Evolutionary conservation across 1,140 invertebrate genomes (phyloP).

Genomic region (Tribolium castaneum): DNA sequence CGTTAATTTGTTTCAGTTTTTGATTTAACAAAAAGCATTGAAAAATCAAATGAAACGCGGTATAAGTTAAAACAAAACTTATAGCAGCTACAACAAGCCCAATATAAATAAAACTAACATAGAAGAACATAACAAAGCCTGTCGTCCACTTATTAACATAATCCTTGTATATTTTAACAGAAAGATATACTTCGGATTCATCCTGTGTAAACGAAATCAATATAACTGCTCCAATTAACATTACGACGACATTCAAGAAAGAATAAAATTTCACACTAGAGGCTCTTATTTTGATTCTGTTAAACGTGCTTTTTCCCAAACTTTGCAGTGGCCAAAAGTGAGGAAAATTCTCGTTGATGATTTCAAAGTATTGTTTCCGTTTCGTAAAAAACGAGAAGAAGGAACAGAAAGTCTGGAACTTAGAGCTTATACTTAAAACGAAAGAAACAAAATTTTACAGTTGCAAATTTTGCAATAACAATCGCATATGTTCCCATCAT

Average conservation of each 20-base stretch:
- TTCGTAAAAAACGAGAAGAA: background rate
- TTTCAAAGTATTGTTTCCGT: background rate
- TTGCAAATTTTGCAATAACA: background rate
- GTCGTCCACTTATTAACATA: background rate
- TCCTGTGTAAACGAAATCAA: background rate
- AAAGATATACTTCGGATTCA: background rate
- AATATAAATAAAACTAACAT: background rate
- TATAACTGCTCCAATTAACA: background rate
- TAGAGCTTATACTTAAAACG: background rate
- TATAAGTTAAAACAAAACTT: background rate
- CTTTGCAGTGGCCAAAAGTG: background rate
- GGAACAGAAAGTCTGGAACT: background rate
- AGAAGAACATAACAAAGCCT: background rate
- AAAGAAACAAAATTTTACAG: background rate
- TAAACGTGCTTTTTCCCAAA: background rate
- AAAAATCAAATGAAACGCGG: background rate
- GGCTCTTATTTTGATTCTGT: background rate
- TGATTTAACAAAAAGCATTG: background rate
- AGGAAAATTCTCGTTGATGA: background rate
- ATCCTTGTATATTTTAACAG: background rate
- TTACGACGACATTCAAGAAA: background rate
- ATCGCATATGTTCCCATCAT: background rate
- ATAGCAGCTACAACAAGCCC: background rate
- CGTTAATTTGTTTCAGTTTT: background rate
- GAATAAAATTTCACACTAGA: background rate